Conservation (phyloP, 2,888 invertebrate genomes). For the Apeira syringaria region DNA sequence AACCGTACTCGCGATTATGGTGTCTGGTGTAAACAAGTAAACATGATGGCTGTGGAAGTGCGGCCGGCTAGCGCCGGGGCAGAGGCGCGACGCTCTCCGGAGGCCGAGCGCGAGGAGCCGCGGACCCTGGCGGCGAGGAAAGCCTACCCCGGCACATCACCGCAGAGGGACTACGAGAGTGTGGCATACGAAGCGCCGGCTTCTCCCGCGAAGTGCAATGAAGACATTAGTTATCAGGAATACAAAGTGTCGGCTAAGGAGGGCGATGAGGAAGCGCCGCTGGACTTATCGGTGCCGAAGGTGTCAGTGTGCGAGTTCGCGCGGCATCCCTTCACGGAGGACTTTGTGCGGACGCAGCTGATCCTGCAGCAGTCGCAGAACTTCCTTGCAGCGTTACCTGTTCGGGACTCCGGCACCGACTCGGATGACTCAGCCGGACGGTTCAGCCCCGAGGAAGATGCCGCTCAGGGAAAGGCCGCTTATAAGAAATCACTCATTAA, state of each 20-base stretch:
- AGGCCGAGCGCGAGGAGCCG: slow-evolving; percentile 71
- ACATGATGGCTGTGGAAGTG: slow-evolving; percentile 80
- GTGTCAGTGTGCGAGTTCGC: slow-evolving; percentile 79
- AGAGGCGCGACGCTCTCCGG: slow-evolving; percentile 15
- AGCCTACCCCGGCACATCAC: slow-evolving; percentile 69
- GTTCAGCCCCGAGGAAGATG: slow-evolving; percentile 85
- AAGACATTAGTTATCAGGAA: slow-evolving; percentile 4
- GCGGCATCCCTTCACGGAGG: slow-evolving; percentile 75
- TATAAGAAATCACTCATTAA: slow-evolving; percentile 97
- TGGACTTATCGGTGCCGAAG: slow-evolving; percentile 89
- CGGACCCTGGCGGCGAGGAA: slow-evolving; percentile 79
- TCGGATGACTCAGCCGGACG: slow-evolving; percentile 92
- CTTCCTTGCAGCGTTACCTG: slow-evolving; percentile 77
- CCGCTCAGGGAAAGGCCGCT: slow-evolving; percentile 80
- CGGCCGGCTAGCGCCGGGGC: slow-evolving; percentile 72
- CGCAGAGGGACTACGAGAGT: slow-evolving; percentile 33
- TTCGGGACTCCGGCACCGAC: slow-evolving; percentile 89
- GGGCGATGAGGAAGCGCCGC: slow-evolving; percentile 87
- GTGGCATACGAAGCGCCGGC: slow-evolving; percentile 7
- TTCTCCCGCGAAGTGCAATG: slow-evolving; percentile 17
- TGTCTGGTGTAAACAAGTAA: slow-evolving; percentile 69
- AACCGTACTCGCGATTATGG: slow-evolving; percentile 70
- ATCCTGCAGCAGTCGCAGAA: slow-evolving; percentile 77
- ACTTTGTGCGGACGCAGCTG: slow-evolving; percentile 77
- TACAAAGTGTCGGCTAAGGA: slow-evolving; percentile 19